Conservation (phyloP, 2,888 invertebrate genomes). For the Yponomeuta plumbellus region DNA sequence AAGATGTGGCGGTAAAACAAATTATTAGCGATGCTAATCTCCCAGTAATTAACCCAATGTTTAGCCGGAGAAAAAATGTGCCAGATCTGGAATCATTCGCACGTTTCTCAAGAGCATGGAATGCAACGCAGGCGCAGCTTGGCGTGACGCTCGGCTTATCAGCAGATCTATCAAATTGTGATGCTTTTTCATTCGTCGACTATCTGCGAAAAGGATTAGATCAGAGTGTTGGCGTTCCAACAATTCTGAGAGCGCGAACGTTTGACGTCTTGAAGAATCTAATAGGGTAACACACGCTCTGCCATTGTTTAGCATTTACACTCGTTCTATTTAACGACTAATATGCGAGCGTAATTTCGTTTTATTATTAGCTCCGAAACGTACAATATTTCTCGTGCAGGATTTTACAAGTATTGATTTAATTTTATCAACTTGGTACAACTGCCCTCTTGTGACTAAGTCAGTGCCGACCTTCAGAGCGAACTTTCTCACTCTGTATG, state of each 20-base stretch:
- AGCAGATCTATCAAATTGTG: constrained; percentile 45
- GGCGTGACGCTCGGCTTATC: constrained; percentile 50
- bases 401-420: background rate
- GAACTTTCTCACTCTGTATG: no score
- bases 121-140: constrained; percentile 37
- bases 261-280: background rate
- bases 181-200: constrained; percentile 43
- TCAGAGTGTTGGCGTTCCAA: constrained; percentile 29
- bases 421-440: background rate
- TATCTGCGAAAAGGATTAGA: constrained; percentile 45
- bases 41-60: constrained; percentile 45
- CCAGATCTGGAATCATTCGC: constrained; percentile 43
- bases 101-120: constrained; percentile 45
- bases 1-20: constrained; percentile 38
- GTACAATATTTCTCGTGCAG: background rate
- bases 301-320: constrained; percentile 7
- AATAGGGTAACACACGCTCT: constrained; percentile 14
- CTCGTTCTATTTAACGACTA: no score
- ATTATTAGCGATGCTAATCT: constrained; percentile 49
- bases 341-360: no score
- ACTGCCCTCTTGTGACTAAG: no score
- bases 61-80: constrained; percentile 42
- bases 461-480: no score
- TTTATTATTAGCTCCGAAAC: background rate
- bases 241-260: constrained; percentile 32